Evolutionary conservation across 2,113 vertebrate species (phyloP).

Genomic region (Zootoca vivipara): DNA sequence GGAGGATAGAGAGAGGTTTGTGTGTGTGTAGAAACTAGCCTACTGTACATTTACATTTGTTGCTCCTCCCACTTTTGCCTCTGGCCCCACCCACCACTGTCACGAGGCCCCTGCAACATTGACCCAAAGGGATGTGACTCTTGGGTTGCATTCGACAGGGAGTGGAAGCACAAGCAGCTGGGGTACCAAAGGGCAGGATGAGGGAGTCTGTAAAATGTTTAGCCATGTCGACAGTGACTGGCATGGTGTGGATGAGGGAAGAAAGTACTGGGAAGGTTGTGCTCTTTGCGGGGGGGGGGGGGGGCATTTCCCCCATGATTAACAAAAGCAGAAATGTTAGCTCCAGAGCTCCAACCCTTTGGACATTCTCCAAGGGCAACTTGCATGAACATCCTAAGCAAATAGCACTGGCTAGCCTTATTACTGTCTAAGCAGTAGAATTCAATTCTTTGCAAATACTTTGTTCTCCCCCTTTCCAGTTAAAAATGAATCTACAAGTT

Average conservation of each 20-base stretch:
- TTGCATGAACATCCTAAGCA: not conserved
- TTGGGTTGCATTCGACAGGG: not conserved
- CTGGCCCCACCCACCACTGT: too few species aligned
- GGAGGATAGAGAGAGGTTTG: too few species aligned
- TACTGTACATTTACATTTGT: too few species aligned
- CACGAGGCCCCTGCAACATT: too few species aligned
- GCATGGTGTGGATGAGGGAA: not conserved
- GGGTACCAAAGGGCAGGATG: not conserved
- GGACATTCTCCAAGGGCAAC: not conserved
- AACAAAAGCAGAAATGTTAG: not conserved
- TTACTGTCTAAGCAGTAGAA: not conserved
- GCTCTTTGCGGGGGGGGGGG: not conserved
- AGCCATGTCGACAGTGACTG: not conserved
- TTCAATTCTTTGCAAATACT: not conserved
- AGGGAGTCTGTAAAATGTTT: not conserved
- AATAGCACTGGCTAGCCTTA: not conserved
- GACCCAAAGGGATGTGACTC: too few species aligned
- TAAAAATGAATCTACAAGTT: not conserved
- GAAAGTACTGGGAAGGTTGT: not conserved
- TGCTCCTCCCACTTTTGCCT: too few species aligned
- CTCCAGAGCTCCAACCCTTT: not conserved
- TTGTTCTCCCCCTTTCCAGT: not conserved
- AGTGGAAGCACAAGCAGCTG: rapidly evolving
- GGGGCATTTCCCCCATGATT: not conserved
- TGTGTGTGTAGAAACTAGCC: too few species aligned